Evolutionary conservation across 1,140 invertebrate species (phyloP), one percentile per base, ranked within the genome.

Genomic region (Bilobella aurantiaca): DNA sequence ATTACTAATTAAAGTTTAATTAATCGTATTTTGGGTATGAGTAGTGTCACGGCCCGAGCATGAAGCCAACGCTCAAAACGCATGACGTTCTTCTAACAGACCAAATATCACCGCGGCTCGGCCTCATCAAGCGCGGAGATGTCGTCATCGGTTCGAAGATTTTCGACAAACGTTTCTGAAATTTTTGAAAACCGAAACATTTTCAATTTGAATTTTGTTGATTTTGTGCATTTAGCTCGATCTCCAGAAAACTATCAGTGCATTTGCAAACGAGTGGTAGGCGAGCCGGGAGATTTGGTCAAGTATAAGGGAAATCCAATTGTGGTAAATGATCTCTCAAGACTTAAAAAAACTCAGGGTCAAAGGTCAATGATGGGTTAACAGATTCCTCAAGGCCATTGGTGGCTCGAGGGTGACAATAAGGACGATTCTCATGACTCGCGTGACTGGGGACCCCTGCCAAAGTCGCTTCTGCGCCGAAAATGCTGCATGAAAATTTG

Each of bases 321-420:
- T 57, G 58, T 80, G 79, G 79, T n/a, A n/a, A n/a, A n/a, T n/a
- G n/a, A n/a, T n/a, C n/a, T n/a, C n/a, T n/a, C n/a, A n/a, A n/a
- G n/a, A n/a, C n/a, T n/a, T n/a, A n/a, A n/a, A n/a, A n/a, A n/a
- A n/a, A n/a, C n/a, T n/a, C n/a, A n/a, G n/a, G n/a, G n/a, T n/a
- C n/a, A n/a, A n/a, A n/a, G n/a, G n/a, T n/a, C n/a, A n/a, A n/a
- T n/a, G n/a, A n/a, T n/a, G n/a, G n/a, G n/a, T n/a, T n/a, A n/a
- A n/a, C n/a, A n/a, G n/a, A n/a, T 96, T 64, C 91, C 91, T 0
- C 79, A 77, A 73, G 91, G 91, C 8, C 87, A 93, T 79, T 86
- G 96, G 0, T 96, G 93, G 91, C 77, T 96, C 63, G 89, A 93
- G 81, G 93, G 93, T 30, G 93, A 96, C 76, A 96, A 96, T 77